Percentiles rank a stretch among this genome's conserved stretches.
phyloP scores from a whole-genome alignment of 30 jellyfish, hydroid and myxozoan species.

The Chrysaora quinquecirrha region DNA sequence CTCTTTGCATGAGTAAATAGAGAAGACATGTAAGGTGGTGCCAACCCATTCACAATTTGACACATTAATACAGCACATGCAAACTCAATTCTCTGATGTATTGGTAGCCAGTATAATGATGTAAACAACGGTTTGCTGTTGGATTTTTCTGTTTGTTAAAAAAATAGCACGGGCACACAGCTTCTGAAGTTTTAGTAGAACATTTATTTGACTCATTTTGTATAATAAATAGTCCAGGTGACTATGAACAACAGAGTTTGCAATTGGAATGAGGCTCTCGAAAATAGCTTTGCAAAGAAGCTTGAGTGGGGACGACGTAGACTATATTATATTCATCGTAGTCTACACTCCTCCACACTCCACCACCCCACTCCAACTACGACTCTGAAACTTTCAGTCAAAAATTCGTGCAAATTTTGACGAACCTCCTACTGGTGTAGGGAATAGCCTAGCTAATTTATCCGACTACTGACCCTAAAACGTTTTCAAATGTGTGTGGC shows the following conservation, averaged over 20 bases:
- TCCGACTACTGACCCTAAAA: no score
- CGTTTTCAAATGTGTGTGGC: no score
- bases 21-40: slow-evolving; percentile 54
- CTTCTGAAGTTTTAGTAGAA: slow-evolving; percentile 47
- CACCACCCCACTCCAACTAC: no score
- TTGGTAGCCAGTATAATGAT: slow-evolving; percentile 37
- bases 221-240: slow-evolving; percentile 40
- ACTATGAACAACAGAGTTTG: slow-evolving; percentile 48
- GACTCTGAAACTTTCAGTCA: no score
- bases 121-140: slow-evolving; percentile 33
- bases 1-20: slow-evolving; percentile 35
- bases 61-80: slow-evolving; percentile 30
- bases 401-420: no score
- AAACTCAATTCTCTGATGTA: slow-evolving; percentile 44
- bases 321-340: no score
- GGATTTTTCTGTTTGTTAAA: slow-evolving; percentile 14
- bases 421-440: no score
- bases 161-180: slow-evolving; percentile 38
- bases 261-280: slow-evolving; percentile 25
- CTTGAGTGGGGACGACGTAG: no score
- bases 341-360: no score
- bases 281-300: no score
- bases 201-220: slow-evolving; percentile 34
- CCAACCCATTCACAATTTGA: slow-evolving; percentile 47
- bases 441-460: no score